phyloP scores from a whole-genome alignment of 2,888 invertebrate species.

The Oligia strigilis region DNA sequence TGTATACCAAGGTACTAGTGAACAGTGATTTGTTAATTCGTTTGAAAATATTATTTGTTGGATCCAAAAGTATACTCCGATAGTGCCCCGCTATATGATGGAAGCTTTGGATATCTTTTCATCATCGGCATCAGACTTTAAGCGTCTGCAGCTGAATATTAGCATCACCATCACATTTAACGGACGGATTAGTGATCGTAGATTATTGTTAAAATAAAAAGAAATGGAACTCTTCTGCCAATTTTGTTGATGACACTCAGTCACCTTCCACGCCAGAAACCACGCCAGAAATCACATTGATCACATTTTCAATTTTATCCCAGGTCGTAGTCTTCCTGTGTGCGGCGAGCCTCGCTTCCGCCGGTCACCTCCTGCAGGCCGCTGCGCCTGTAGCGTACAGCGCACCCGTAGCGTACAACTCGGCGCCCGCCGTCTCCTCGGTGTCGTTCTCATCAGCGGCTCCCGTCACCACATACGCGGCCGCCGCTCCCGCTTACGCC shows the following conservation, averaged over 20 bases:
- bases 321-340: conserved; percentile 90
- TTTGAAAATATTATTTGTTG: conserved; percentile 13
- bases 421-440: conserved; percentile 54
- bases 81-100: background rate
- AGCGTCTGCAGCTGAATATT: background rate
- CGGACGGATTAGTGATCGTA: background rate
- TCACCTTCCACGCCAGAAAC: background rate
- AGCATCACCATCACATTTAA: background rate
- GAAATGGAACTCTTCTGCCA: background rate
- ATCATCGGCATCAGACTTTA: background rate
- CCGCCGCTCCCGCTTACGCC: conserved; percentile 15
- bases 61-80: background rate
- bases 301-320: conserved; percentile 15
- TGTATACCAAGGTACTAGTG: conserved; percentile 84
- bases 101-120: background rate
- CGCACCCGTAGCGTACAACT: conserved; percentile 75
- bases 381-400: conserved; percentile 81
- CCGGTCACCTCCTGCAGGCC: conserved; percentile 89
- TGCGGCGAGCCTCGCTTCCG: conserved; percentile 91
- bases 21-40: background rate
- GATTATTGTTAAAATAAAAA: background rate
- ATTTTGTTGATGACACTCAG: background rate
- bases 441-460: conserved; percentile 50
- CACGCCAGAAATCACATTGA: background rate
- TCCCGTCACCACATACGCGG: conserved; percentile 64